Percentiles rank a stretch among this genome's conserved stretches.
Conservation (phyloP, 2,888 invertebrate species). For the Hydroisotoma schaefferi region DNA sequence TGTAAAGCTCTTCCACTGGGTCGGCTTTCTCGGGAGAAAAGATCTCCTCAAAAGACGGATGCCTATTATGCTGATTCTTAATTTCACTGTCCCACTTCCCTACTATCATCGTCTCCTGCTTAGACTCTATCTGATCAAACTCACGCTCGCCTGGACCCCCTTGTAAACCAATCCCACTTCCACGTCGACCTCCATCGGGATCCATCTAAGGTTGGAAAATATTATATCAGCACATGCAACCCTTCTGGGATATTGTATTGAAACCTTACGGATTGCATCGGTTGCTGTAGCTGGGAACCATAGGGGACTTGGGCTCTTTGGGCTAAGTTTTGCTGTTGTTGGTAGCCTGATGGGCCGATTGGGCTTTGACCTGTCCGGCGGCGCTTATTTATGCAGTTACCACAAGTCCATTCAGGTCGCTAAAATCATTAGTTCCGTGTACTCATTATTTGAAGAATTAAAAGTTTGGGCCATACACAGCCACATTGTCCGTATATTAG, state of each 20-base stretch:
- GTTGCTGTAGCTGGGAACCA: constrained; percentile 11
- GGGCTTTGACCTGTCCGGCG: constrained; percentile 45
- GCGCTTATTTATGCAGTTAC: constrained; percentile 50
- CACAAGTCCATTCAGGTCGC: constrained; percentile 51
- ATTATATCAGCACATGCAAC: not conserved
- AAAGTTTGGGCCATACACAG: too few relatives aligned
- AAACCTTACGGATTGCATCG: constrained; percentile 5
- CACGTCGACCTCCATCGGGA: constrained; percentile 33
- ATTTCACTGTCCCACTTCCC: constrained; percentile 43
- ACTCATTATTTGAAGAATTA: too few relatives aligned
- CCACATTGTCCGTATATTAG: too few relatives aligned
- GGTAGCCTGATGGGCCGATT: constrained; percentile 32
- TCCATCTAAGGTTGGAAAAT: constrained; percentile 36
- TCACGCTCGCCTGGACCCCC: constrained; percentile 37
- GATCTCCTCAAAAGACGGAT: constrained; percentile 15
- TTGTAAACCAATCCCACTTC: constrained; percentile 32
- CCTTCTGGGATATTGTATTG: too few relatives aligned
- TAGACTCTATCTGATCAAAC: constrained; percentile 45
- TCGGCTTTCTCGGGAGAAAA: constrained; percentile 33
- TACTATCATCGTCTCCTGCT: constrained; percentile 30
- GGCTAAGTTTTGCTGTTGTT: constrained; percentile 18
- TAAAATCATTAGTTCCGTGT: constrained; percentile 42
- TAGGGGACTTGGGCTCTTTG: constrained; percentile 3
- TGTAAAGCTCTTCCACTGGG: constrained; percentile 44
- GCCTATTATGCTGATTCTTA: constrained; percentile 14